Conservation (phyloP, 2,797 vertebrate genomes). For the Anolis apletophallus region DNA sequence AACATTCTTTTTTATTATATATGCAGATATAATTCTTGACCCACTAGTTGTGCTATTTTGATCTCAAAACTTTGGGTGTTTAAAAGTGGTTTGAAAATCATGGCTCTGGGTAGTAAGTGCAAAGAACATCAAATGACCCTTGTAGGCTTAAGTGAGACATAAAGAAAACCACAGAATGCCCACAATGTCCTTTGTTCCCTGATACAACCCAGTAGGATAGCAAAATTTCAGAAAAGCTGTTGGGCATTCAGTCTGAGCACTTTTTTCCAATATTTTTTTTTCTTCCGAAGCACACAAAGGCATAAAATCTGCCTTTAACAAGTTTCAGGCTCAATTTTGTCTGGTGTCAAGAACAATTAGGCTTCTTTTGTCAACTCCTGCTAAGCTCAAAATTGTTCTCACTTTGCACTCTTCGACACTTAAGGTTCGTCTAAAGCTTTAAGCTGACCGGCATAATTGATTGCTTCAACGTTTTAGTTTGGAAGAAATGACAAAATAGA, state of each 20-base stretch:
- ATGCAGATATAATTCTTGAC: too few species aligned
- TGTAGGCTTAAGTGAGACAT: background rate
- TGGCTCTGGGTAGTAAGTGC: background rate
- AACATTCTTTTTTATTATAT: too few species aligned
- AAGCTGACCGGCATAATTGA: background rate
- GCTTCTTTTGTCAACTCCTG: constrained; percentile 28
- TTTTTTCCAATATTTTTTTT: background rate
- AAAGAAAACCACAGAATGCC: background rate
- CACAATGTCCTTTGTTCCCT: background rate
- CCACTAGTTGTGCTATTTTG: background rate
- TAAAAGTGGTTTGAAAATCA: background rate
- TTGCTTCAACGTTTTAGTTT: constrained; percentile 10
- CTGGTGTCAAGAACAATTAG: background rate
- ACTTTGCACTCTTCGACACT: background rate
- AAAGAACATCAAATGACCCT: background rate
- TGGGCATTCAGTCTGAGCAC: background rate
- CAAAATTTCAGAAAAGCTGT: constrained; percentile 2
- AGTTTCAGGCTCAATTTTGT: constrained; percentile 16
- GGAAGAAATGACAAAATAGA: constrained; percentile 3
- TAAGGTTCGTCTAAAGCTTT: constrained; percentile 3
- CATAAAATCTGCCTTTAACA: constrained; percentile 14
- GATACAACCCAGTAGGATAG: background rate
- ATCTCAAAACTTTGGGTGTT: background rate
- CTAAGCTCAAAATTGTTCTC: background rate
- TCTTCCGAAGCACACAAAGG: background rate